Evolutionary conservation across 2,797 vertebrate genomes (phyloP).

Genomic region (Melanotaenia parkinsoni): DNA sequence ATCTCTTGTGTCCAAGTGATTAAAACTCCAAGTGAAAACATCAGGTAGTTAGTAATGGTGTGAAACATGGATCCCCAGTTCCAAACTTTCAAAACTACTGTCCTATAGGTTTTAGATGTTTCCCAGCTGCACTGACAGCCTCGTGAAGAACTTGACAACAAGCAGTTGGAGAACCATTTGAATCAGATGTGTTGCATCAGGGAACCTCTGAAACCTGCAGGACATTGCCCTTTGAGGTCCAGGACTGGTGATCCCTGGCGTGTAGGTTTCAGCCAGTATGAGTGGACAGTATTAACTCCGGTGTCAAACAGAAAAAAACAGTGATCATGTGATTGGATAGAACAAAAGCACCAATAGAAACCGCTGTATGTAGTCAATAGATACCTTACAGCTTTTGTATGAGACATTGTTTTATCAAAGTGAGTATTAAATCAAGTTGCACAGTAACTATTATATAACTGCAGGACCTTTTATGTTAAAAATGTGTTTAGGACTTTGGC

Average conservation of each 20-base stretch:
- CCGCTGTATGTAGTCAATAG: background rate
- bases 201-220: background rate
- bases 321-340: background rate
- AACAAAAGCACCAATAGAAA: background rate
- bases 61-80: too few species aligned
- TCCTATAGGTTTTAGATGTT: background rate
- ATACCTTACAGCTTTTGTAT: background rate
- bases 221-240: background rate
- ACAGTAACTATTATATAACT: background rate
- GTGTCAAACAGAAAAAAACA: background rate
- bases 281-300: background rate
- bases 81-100: background rate
- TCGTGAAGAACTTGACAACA: too few species aligned
- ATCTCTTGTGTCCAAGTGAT: background rate
- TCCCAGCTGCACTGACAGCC: background rate
- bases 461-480: background rate
- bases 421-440: background rate
- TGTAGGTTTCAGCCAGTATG: constrained; percentile 1
- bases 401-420: background rate
- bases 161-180: background rate
- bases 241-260: background rate
- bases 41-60: constrained; percentile 3
- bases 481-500: background rate
- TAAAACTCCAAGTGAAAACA: background rate
- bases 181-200: background rate